These are phyloP conservation scores for Zapornia atra DNA, from an alignment of 2,113 vertebrate genomes.

Conservation along the genomic window DNA sequence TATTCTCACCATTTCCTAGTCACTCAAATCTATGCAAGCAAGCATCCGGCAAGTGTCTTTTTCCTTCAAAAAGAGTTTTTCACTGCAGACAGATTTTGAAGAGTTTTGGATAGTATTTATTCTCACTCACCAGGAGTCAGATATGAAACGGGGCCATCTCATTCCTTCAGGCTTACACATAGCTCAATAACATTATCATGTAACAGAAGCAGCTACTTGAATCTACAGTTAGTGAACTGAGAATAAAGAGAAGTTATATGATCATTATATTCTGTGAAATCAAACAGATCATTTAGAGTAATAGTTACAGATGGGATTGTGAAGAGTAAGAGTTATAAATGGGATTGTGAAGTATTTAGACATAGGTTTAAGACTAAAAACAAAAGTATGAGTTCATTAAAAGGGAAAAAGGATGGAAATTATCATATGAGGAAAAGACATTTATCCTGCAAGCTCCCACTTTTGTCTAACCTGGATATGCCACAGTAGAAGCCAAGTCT, in stretches of 20 bases:
- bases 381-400: not conserved
- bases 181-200: not conserved
- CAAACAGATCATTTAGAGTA: not conserved
- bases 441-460: not conserved
- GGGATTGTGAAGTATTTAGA: not conserved
- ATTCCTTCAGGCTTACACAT: not conserved
- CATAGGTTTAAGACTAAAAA: conserved; percentile 13
- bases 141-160: not conserved
- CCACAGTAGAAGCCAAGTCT: not conserved
- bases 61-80: not conserved
- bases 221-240: not conserved
- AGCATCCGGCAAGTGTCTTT: not conserved
- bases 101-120: not conserved
- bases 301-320: not conserved
- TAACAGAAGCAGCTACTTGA: conserved; percentile 40
- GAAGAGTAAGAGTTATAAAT: not conserved
- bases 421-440: not conserved
- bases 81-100: not conserved
- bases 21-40: not conserved
- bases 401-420: not conserved
- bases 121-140: not conserved
- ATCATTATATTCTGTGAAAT: not conserved
- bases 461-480: not conserved
- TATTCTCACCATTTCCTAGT: not conserved
- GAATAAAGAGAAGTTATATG: conserved; percentile 18